A percentile compares a stretch with the other conserved stretches of the same genome.
phyloP scores from a whole-genome alignment of 2,113 vertebrate species.

The Stegastes partitus region DNA sequence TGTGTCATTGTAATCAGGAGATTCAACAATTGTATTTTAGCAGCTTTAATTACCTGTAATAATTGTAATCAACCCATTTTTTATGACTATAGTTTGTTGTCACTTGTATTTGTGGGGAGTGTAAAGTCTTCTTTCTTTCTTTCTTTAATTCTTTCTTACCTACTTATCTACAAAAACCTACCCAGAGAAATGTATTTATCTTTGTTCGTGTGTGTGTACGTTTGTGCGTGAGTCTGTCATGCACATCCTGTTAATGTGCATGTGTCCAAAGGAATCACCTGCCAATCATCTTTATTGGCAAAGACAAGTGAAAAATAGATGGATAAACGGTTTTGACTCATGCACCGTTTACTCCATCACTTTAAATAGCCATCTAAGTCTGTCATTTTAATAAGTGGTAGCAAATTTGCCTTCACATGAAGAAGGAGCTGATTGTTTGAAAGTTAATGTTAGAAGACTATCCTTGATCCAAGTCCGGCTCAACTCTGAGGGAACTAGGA shows the following conservation, averaged over 20 bases:
- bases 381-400: conserved; percentile 47
- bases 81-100: conserved; percentile 21
- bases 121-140: not conserved
- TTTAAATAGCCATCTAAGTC: conserved; percentile 52
- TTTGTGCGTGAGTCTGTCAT: not conserved
- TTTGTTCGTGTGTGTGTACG: not conserved
- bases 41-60: conserved; percentile 43
- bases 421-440: conserved; percentile 57
- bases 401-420: conserved; percentile 38
- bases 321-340: conserved; percentile 34
- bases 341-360: conserved; percentile 47
- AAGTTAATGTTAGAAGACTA: conserved; percentile 12
- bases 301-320: conserved; percentile 39
- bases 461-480: conserved; percentile 43
- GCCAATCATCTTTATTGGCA: conserved; percentile 43
- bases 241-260: not conserved
- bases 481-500: conserved; percentile 29
- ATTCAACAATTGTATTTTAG: conserved; percentile 35
- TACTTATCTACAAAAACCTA: too few species aligned
- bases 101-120: not conserved
- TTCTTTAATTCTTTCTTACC: not conserved
- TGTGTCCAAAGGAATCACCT: conserved; percentile 26
- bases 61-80: conserved; percentile 34
- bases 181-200: not conserved
- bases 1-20: conserved; percentile 42